phyloP scores from a whole-genome alignment of 2,888 invertebrate species.

The Reticulitermes lucifugus region DNA sequence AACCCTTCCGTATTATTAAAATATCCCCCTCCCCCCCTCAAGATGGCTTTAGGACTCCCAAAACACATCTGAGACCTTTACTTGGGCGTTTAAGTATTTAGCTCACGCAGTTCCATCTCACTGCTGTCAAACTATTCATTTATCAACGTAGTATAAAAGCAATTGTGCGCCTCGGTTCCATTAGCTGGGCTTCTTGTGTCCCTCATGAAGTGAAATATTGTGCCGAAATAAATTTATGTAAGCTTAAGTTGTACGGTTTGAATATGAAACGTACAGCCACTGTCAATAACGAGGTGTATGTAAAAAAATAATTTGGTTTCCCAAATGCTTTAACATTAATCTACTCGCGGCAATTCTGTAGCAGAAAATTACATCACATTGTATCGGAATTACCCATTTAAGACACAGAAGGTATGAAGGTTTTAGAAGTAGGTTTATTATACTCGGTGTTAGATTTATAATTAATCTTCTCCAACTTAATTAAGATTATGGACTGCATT shows the following conservation, averaged over 20 bases:
- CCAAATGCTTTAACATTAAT: too few relatives aligned
- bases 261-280: too few relatives aligned
- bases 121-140: conserved; percentile 37
- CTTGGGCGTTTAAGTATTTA: conserved; percentile 39
- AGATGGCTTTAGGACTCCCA: conserved; percentile 18
- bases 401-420: too few relatives aligned
- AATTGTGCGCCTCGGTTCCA: conserved; percentile 7
- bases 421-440: too few relatives aligned
- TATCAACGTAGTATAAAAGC: conserved; percentile 26
- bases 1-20: conserved; percentile 21
- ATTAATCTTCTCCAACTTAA: too few relatives aligned
- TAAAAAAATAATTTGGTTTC: too few relatives aligned
- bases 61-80: conserved; percentile 32
- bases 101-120: conserved; percentile 35
- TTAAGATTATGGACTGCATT: too few relatives aligned
- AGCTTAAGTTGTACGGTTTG: conserved; percentile 3
- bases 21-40: conserved; percentile 5
- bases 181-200: background rate
- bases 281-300: too few relatives aligned
- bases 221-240: conserved; percentile 10
- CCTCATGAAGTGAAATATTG: conserved; percentile 31
- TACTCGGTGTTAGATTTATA: too few relatives aligned
- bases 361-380: too few relatives aligned
- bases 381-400: too few relatives aligned
- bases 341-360: too few relatives aligned